Evolutionary conservation across 1,140 invertebrate genomes (phyloP), one percentile per base, ranked within the genome.

Genomic region (Heliconius congener): DNA sequence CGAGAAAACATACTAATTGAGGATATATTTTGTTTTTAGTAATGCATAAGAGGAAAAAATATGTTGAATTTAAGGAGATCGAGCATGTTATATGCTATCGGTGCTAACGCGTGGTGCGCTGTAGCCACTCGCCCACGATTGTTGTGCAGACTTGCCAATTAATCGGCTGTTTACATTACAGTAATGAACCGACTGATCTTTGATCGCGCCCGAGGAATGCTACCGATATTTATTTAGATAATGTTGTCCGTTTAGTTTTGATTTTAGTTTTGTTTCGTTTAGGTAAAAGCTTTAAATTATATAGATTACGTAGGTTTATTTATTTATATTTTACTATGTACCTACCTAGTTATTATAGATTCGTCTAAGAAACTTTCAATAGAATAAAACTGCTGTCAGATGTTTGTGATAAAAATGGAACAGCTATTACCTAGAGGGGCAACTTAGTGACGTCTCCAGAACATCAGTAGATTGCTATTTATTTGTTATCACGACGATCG

Each of bases 401-500:
- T 66, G 34, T 78, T 77, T 79, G 81, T 73, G 77, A 78, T 79
- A 80, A 74, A 46, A 78, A 83, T 78, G 80, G 83, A 66, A 30
- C 11, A 66, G 60, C 23, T 66, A 66, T 74, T 76, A 50, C 42
- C 16, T 81, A 81, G 76, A 66, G 82, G 79, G 82, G 79, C 75
- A 71, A 82, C 73, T 77, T 81, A 76, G 82, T 82, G 87, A 86
- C 88, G 86, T 87, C 83, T 84, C 79, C 75, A 84, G 83, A 84
- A 88, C 87, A 87, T 83, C 85, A 74, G 83, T 80, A 86, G 89
- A 90, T 89, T 87, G 85, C 86, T 90, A 87, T 90, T 88, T 88
- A 89, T 85, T 80, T 80, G 83, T 84, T 87, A 91, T 90, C 87
- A 83, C 74, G 39, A 72, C 81, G 79, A 85, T 87, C 83, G 83